Evolutionary conservation across 1,140 invertebrate genomes (phyloP).

Genomic region (Oncopeltus fasciatus): DNA sequence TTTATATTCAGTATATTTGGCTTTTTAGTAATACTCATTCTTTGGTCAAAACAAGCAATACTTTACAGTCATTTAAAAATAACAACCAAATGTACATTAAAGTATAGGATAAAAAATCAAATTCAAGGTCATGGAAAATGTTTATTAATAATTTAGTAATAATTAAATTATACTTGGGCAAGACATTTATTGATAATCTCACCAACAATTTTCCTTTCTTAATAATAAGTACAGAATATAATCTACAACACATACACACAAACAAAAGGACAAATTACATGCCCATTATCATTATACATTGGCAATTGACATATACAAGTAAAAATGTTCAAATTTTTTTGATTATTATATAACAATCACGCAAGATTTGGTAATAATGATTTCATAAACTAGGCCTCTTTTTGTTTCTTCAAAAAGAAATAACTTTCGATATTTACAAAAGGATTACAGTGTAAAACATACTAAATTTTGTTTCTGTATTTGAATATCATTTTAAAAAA

Average conservation of each 20-base stretch:
- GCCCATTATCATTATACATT: neutral
- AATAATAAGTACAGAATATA: neutral
- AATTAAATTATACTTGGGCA: neutral
- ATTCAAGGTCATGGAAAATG: neutral
- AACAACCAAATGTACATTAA: no score
- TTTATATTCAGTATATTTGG: no score
- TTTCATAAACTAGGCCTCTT: constrained; percentile 1
- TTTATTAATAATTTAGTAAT: constrained; percentile 3
- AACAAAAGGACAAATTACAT: neutral
- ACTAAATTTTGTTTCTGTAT: neutral
- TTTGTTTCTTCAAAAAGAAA: neutral
- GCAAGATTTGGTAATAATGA: neutral
- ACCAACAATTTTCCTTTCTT: neutral
- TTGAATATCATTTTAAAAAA: neutral
- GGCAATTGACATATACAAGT: constrained; percentile 4
- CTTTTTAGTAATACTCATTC: no score
- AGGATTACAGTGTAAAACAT: neutral
- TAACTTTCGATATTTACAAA: neutral
- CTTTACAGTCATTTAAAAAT: no score
- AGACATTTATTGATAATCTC: neutral
- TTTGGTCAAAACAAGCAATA: no score
- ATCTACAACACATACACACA: neutral
- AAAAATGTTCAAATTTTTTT: neutral
- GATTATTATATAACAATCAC: neutral
- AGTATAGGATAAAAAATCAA: neutral